A percentile compares a stretch with the other conserved stretches of the same genome.
phyloP scores from a whole-genome alignment of 2,113 vertebrate species.

The Heterotis niloticus region DNA sequence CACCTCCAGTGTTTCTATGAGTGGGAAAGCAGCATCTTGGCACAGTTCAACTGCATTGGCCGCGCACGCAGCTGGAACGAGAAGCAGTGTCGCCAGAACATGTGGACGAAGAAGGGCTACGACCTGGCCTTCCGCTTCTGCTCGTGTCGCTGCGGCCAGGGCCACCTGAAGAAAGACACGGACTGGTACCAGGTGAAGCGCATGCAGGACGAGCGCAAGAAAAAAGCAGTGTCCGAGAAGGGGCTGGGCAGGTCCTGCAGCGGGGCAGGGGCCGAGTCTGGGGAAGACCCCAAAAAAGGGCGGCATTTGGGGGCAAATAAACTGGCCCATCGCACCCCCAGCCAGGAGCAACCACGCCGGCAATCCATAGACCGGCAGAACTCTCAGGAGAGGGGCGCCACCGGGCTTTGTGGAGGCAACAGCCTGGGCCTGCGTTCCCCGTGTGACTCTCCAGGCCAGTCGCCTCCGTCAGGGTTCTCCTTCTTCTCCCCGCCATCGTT shows the following conservation, averaged over 20 bases:
- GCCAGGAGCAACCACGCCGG: conserved; percentile 80
- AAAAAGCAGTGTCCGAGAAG: conserved; percentile 80
- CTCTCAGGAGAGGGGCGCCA: conserved; percentile 75
- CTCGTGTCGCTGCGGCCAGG: conserved; percentile 94
- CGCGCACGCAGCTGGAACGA: conserved; percentile 96
- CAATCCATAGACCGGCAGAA: conserved; percentile 89
- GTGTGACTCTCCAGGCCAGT: conserved; percentile 84
- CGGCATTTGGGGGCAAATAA: conserved; percentile 64
- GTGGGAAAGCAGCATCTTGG: conserved; percentile 98
- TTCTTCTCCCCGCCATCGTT: conserved; percentile 78
- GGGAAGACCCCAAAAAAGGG: conserved; percentile 83
- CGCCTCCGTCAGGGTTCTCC: conserved; percentile 82
- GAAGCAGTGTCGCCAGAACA: conserved; percentile 98
- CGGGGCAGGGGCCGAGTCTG: conserved; percentile 52
- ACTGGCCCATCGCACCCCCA: conserved; percentile 70
- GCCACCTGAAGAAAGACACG: conserved; percentile 94
- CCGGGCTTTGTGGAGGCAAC: conserved; percentile 36
- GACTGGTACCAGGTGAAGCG: conserved; percentile 97
- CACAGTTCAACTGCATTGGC: conserved; percentile 97
- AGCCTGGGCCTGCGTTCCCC: conserved; percentile 71
- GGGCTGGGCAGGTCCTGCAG: conserved; percentile 60
- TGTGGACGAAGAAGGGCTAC: conserved; percentile 99
- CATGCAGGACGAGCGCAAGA: conserved; percentile 92
- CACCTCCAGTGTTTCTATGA: conserved; percentile 97
- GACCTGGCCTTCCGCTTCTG: conserved; percentile 97